These are phyloP conservation scores for Mastigias papua DNA, from an alignment of 30 jellyfish, hydroid and myxozoan species.

Conservation along the genomic window DNA sequence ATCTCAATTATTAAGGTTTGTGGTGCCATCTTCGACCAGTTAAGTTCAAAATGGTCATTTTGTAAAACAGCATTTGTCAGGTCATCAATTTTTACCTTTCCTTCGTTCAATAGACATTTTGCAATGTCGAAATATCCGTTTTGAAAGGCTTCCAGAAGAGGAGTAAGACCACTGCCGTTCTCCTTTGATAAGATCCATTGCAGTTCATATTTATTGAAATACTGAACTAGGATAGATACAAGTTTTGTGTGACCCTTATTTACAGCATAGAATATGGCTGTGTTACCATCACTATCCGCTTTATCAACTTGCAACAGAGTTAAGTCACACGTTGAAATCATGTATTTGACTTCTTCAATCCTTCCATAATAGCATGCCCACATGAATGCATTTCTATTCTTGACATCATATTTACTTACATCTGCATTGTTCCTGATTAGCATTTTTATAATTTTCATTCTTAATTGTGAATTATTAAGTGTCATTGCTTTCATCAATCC, in stretches of 20 bases:
- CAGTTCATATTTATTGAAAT: slow-evolving; percentile 26
- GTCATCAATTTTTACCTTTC: slow-evolving; percentile 51
- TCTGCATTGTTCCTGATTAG: slow-evolving; percentile 35
- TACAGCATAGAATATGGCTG: slow-evolving; percentile 52
- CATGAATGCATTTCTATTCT: slow-evolving; percentile 58
- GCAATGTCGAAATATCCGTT: slow-evolving; percentile 65
- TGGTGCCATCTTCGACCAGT: slow-evolving; percentile 45
- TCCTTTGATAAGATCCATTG: slow-evolving; percentile 25
- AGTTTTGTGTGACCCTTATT: slow-evolving; percentile 32
- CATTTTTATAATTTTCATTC: slow-evolving; percentile 32
- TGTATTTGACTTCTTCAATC: slow-evolving; percentile 30
- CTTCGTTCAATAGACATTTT: slow-evolving; percentile 39
- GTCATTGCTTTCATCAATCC: slow-evolving; percentile 65
- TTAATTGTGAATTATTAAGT: slow-evolving; percentile 14
- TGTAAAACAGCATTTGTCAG: slow-evolving; percentile 37
- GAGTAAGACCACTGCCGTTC: slow-evolving; percentile 35
- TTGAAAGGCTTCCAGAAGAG: slow-evolving; percentile 62
- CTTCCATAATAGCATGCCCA: slow-evolving; percentile 70
- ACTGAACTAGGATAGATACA: slow-evolving; percentile 17
- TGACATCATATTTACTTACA: slow-evolving; percentile 26
- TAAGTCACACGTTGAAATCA: slow-evolving; percentile 37
- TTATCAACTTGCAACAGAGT: slow-evolving; percentile 43
- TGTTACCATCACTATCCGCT: slow-evolving; percentile 41
- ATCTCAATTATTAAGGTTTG: slow-evolving; percentile 45
- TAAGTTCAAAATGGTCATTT: slow-evolving; percentile 12